Evolutionary conservation across 1,140 invertebrate genomes (phyloP), one percentile per base, ranked within the genome.

Genomic region (Drosophila fuyamai): DNA sequence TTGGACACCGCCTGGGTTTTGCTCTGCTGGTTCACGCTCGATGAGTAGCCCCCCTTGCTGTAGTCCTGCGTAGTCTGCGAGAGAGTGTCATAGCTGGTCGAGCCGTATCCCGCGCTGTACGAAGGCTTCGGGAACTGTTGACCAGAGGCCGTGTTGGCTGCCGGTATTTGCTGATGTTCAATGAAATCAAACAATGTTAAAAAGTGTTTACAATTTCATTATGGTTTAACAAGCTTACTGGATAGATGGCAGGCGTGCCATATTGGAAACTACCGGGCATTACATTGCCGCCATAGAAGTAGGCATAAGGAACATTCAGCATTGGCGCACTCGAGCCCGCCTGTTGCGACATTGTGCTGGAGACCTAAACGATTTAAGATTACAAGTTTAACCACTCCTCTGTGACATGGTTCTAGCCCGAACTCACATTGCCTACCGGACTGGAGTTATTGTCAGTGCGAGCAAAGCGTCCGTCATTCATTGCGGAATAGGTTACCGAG

Each of bases 391-490:
- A 14, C 27, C n/a, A 23, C 0, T n/a, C 32, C 12, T 2, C 4
- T 5, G 32, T 10, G 4, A n/a, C 1, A 50, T 10, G 6, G 1
- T 5, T 6, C 1, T 5, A 18, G n/a, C 13, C 35, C n/a, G 5
- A 12, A 84, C 88, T 82, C 53, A 92, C 92, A 81, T 92, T 92
- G 67, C 91, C 92, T 72, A 97, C 96, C 44, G 96, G 96, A 68
- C 95, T 96, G 59, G 96, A 96, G 93, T 97, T 97, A 92, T 96
- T 96, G 92, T 97, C 97, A 61, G 95, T 95, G 83, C 96, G 94
- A 48, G 95, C 94, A 92, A 96, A 96, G 92, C 97, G 95, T 60
- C 94, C 95, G 91, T 96, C 96, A 93, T 94, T 94, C 93, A 94
- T 95, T 48, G 92, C 91, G 81, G 95, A 95, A 93, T 97, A 97